Evolutionary conservation across 2,797 vertebrate species (phyloP).

Genomic region (Erethizon dorsatum): DNA sequence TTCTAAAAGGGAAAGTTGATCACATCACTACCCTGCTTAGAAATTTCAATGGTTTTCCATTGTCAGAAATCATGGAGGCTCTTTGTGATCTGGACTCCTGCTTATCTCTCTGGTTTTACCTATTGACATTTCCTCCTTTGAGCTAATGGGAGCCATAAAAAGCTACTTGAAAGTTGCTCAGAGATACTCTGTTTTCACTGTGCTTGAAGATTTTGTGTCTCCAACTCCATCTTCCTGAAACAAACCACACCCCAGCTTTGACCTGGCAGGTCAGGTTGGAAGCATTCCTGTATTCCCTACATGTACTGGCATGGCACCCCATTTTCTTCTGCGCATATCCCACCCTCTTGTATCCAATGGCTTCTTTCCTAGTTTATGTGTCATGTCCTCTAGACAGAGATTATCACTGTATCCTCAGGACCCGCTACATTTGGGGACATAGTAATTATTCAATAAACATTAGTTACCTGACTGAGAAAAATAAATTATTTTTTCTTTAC

Average conservation of each 20-base stretch:
- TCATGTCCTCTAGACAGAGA: background rate
- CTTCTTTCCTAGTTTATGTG: background rate
- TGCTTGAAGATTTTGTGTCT: background rate
- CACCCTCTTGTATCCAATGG: background rate
- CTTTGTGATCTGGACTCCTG: background rate
- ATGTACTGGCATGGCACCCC: background rate
- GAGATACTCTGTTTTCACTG: background rate
- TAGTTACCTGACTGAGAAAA: constrained; percentile 37
- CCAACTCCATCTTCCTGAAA: background rate
- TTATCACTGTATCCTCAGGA: background rate
- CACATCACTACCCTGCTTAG: background rate
- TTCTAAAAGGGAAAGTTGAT: constrained; percentile 16
- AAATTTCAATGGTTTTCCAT: background rate
- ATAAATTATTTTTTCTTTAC: background rate
- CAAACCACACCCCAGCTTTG: background rate
- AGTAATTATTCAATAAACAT: background rate
- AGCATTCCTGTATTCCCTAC: background rate
- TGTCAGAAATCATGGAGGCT: background rate
- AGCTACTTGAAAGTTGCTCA: background rate
- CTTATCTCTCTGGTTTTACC: background rate
- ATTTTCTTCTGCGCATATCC: background rate
- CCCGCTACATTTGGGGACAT: no score
- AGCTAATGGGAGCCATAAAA: background rate
- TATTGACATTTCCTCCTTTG: background rate
- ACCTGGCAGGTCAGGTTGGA: background rate